phyloP scores from a whole-genome alignment of 1,140 invertebrate species.

The Heliconius melpomene region DNA sequence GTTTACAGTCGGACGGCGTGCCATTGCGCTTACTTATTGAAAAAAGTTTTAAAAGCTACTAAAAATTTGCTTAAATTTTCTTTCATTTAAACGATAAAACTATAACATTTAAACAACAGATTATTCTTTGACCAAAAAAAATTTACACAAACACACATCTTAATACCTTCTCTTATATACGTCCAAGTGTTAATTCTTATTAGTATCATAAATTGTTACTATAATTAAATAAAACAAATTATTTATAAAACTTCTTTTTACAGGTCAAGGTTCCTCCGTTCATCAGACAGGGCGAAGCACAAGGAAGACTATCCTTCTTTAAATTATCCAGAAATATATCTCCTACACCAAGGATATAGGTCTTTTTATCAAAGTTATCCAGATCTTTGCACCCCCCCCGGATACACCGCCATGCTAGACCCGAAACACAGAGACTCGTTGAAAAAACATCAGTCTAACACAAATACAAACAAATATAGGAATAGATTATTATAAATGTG shows the following conservation, averaged over 20 bases:
- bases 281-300: slow-evolving; percentile 91
- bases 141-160: too few relatives aligned
- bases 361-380: slow-evolving; percentile 89
- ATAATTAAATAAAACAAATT: too few relatives aligned
- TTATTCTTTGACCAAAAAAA: too few relatives aligned
- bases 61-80: too few relatives aligned
- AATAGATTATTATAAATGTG: slow-evolving; percentile 45
- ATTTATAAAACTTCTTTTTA: slow-evolving; percentile 39
- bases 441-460: slow-evolving; percentile 45
- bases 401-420: slow-evolving; percentile 73
- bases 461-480: slow-evolving; percentile 36
- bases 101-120: too few relatives aligned
- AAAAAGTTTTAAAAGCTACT: too few relatives aligned
- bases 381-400: slow-evolving; percentile 85
- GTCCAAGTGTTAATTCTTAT: too few relatives aligned
- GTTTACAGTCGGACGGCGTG: too few relatives aligned
- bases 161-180: too few relatives aligned
- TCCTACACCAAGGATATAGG: slow-evolving; percentile 97
- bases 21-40: too few relatives aligned
- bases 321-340: slow-evolving; percentile 96
- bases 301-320: slow-evolving; percentile 92
- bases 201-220: too few relatives aligned
- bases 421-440: slow-evolving; percentile 51
- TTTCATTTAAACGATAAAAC: too few relatives aligned
- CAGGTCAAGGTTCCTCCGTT: slow-evolving; percentile 92